Base-by-base conservation (phyloP, 2,797 vertebrate genomes). In the Corythornis leucogaster region DNA sequence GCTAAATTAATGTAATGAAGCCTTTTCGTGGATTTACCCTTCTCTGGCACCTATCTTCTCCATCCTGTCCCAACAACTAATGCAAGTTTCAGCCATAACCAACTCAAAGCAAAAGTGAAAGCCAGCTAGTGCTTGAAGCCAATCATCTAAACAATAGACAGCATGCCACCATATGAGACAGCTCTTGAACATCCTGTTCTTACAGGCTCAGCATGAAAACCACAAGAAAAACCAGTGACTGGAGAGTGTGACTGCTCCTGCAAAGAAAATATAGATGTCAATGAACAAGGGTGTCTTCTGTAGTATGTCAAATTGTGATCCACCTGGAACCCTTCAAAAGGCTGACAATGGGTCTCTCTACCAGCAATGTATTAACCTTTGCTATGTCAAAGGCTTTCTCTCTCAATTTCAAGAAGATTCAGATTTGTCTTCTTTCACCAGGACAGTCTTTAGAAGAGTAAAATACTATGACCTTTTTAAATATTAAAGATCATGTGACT, bases 61-160 rank as follows among this genome's bases (percentile, higher is more conserved):
- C 86, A 83, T 63, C 79, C 71, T 62, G 43, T 53, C 86, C 54
- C 85, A 89, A 68, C 77, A 93, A 90, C 42, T 87, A 78, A 93
- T 80, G 67, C 26, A 66, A 89, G 53, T 95, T 76, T 77, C 94
- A 95, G 89, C 85, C 86, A 93, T 59, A 97, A 74, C 33, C 79
- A 85, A 55, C 92, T 95, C 70, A 96, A 95, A 95, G 92, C 30
- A 91, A 96, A 92, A 89, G 68, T 85, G 78, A 95, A 96, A 96
- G 55, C 95, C 88, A 95, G 91, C 76, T 42, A 92, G 63, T 51
- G 11, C 76, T 77, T 75, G 86, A 76, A 91, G 84, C 74, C 43
- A 90, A 35, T 85, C 46, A 59, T 87, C 74, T 45, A 85, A 95
- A 94, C 85, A 95, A 94, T 89, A 85, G 92, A 93, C 33, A 93